A percentile compares a stretch with the other conserved stretches of the same genome.
Conservation (phyloP, 2,888 invertebrate genomes). For the Molorchus minor region DNA sequence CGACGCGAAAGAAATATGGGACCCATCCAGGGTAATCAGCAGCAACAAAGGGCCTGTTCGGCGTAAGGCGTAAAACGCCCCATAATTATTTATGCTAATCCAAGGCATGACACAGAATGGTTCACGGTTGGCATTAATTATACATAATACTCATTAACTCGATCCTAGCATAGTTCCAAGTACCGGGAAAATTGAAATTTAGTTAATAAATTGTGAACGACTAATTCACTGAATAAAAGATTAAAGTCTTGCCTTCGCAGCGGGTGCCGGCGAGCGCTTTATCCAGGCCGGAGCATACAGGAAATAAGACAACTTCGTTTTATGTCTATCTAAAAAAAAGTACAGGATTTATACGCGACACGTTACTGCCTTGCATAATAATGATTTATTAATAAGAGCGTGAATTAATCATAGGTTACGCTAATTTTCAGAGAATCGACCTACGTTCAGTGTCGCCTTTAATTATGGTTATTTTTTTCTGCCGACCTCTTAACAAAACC, state of each 20-base stretch:
- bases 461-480: no score
- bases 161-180: constrained; percentile 27
- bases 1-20: not conserved
- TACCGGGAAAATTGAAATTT: constrained; percentile 30
- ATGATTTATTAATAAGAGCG: no score
- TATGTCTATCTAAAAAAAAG: no score
- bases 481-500: no score
- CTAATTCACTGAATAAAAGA: constrained; percentile 37
- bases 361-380: no score
- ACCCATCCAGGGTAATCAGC: not conserved
- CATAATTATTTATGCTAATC: constrained; percentile 2
- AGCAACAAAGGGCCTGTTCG: not conserved
- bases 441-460: no score
- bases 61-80: not conserved
- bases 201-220: constrained; percentile 34
- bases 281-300: constrained; percentile 19
- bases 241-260: constrained; percentile 31
- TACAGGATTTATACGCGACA: no score
- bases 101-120: constrained; percentile 8
- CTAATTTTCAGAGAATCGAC: no score
- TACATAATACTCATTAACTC: constrained; percentile 28
- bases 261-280: not conserved
- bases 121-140: constrained; percentile 25
- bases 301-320: no score
- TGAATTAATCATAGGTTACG: no score